Base-by-base conservation (phyloP, 1,140 invertebrate species). In the Pissodes strobi region DNA sequence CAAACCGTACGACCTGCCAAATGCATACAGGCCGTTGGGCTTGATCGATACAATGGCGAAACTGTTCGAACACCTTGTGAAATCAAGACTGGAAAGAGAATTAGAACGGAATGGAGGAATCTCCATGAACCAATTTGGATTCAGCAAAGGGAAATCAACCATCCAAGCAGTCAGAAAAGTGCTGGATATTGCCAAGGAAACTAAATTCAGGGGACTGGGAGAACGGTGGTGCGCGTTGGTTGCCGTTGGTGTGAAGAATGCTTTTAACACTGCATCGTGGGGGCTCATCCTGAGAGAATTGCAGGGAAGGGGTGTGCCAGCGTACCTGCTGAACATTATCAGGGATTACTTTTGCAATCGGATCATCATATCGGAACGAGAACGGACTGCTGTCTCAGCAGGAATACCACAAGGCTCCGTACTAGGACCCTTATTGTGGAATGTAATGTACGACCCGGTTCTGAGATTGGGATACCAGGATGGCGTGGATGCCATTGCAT, bases 231-330 rank as follows among this genome's bases (percentile, higher is more conserved):
- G 41, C n/a, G 25, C 37, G 8, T 13, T 68, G 1, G 19, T 65
- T 17, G 57, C 67, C 8, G 8, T 68, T 8, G 67, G 65, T 27
- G 41, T 65, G 4, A 65, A 61, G 37, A 68, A 68, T 41, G 67
- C 67, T 1, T 68, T 68, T 37, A 68, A 68, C 23, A 25, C 58
- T 49, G 62, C 57, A n/a, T 13, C 25, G 19, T 58, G 60, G 46
- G 19, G 18, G 4, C 8, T 18, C 1, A 61, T 65, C 1, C 27
- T 68, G 3, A 37, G 51, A 12, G 43, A 39, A 13, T 43, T 68
- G 6, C 1, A 34, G 4, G 30, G 39, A 30, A 30, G n/a, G 22
- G 18, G 46, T 0, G 19, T 22, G 15, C 9, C 15, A 19, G 5
- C 15, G 8, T 48, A 48, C 21, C 17, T 48, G 3, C 4, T 48